Percentiles rank a stretch among this genome's conserved stretches.
phyloP scores from a whole-genome alignment of 2,797 vertebrate species.

The Sebastes trivittatus region DNA sequence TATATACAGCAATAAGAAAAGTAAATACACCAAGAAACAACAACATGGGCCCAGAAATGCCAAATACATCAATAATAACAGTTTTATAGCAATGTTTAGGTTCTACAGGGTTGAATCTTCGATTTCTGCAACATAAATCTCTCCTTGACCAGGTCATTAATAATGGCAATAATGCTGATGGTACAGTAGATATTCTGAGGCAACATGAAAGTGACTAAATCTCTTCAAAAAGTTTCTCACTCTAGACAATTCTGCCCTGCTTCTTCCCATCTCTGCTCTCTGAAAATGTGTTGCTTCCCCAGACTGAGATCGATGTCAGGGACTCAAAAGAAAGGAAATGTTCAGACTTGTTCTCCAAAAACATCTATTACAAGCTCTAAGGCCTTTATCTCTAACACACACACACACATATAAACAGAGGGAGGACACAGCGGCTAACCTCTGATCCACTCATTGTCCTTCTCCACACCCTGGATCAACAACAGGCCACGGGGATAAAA shows the following conservation, averaged over 20 bases:
- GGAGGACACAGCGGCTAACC: slow-evolving; percentile 9
- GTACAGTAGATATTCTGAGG: neutral
- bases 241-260: neutral
- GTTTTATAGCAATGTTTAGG: neutral
- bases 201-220: neutral
- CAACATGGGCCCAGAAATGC: neutral
- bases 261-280: neutral
- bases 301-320: slow-evolving; percentile 13
- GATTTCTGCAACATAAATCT: neutral
- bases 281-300: slow-evolving; percentile 4
- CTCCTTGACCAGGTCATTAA: neutral
- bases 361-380: slow-evolving; percentile 14
- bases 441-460: slow-evolving; percentile 45
- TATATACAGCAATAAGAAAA: neutral
- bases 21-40: neutral
- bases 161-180: neutral
- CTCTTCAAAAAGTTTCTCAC: neutral
- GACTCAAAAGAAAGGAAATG: slow-evolving; percentile 6
- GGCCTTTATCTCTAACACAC: slow-evolving; percentile 13
- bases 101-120: neutral
- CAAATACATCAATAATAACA: neutral
- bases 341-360: slow-evolving; percentile 13
- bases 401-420: slow-evolving; percentile 5
- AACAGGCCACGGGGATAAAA: slow-evolving; percentile 21
- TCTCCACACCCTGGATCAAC: slow-evolving; percentile 22